phyloP scores from a whole-genome alignment of 92 coral and sea anemone genomes.

The Desmophyllum pertusum region DNA sequence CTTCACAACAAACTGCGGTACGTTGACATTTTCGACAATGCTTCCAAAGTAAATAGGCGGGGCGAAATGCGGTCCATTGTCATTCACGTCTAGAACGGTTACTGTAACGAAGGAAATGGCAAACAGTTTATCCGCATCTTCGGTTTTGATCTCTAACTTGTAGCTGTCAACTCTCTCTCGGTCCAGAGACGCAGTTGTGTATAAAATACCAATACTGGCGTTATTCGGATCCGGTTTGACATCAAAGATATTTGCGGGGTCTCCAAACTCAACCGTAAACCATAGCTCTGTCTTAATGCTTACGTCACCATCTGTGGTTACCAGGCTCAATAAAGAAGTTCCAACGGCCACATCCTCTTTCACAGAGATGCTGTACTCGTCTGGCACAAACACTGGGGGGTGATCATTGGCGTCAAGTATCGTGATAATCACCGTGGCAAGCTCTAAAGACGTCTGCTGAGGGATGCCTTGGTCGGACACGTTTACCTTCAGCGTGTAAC shows the following conservation, averaged over 20 bases:
- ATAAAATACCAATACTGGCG: constrained; percentile 53
- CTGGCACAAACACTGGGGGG: constrained; percentile 79
- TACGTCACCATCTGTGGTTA: constrained; percentile 70
- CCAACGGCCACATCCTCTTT: constrained; percentile 74
- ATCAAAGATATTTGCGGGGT: constrained; percentile 63
- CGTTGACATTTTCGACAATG: constrained; percentile 63
- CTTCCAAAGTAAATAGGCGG: constrained; percentile 73
- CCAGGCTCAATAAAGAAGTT: constrained; percentile 61
- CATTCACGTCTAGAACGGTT: constrained; percentile 83
- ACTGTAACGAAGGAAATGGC: constrained; percentile 64
- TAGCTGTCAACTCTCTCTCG: constrained; percentile 64
- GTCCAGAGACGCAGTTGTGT: constrained; percentile 62
- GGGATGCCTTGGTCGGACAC: constrained; percentile 86
- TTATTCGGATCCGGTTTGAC: constrained; percentile 57
- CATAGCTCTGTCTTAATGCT: constrained; percentile 55
- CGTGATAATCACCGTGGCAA: constrained; percentile 63
- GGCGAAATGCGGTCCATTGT: constrained; percentile 83
- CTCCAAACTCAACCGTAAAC: constrained; percentile 72
- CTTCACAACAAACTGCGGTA: constrained; percentile 73
- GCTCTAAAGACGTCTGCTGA: constrained; percentile 46
- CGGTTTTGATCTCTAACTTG: constrained; percentile 56
- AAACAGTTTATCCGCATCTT: constrained; percentile 63
- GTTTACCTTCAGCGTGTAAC: constrained; percentile 75
- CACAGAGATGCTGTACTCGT: constrained; percentile 53
- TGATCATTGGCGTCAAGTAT: constrained; percentile 82